Percentiles rank a stretch among this genome's conserved stretches.
Evolutionary conservation across 2,113 vertebrate genomes (phyloP).

Genomic region (Formicarius rufipectus): DNA sequence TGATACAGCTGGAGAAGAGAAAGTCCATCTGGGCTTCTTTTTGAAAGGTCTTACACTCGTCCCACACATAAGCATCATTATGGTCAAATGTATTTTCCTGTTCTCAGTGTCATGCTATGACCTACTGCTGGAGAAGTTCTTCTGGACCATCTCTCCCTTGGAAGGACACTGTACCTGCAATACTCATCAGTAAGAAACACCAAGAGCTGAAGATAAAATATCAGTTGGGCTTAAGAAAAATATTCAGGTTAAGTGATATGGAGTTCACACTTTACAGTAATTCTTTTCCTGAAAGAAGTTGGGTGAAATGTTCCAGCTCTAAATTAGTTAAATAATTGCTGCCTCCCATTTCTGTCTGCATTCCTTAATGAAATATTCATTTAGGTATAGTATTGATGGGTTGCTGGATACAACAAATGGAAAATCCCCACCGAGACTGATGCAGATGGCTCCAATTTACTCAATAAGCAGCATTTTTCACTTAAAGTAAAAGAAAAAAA

Average conservation of each 20-base stretch:
- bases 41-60: neutral
- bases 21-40: neutral
- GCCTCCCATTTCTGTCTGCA: neutral
- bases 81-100: neutral
- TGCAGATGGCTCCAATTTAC: neutral
- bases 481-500: slow-evolving; percentile 1
- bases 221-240: neutral
- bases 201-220: neutral
- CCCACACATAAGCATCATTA: neutral
- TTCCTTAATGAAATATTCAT: slow-evolving; percentile 33
- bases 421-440: neutral
- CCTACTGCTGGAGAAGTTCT: neutral
- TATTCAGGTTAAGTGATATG: neutral
- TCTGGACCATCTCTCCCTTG: neutral
- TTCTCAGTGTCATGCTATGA: neutral
- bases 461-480: neutral
- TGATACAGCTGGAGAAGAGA: neutral
- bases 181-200: neutral
- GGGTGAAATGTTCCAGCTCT: neutral
- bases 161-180: neutral
- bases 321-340: slow-evolving; percentile 3
- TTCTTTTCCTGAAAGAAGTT: neutral
- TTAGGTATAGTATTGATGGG: neutral
- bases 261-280: neutral
- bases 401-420: neutral